Conservation (phyloP, 2,113 vertebrate species). For the Gracilinanus agilis region DNA sequence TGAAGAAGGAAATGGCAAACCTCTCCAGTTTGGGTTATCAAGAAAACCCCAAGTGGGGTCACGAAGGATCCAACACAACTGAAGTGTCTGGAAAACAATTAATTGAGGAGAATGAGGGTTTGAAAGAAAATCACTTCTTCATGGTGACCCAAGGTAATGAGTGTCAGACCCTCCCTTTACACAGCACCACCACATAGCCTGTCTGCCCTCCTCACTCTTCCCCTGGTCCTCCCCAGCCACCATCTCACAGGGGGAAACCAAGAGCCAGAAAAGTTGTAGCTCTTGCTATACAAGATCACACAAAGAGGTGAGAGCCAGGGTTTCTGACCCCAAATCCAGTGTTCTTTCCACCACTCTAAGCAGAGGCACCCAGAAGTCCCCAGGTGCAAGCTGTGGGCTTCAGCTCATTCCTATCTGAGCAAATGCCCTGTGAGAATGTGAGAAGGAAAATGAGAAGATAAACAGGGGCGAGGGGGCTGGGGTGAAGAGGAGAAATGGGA, state of each 20-base stretch:
- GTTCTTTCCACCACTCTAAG: background rate
- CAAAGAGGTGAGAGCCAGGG: background rate
- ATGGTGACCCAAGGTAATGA: rapidly evolving
- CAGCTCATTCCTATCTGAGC: background rate
- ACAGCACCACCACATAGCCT: background rate
- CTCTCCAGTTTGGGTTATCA: background rate
- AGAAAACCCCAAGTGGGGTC: background rate
- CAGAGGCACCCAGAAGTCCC: background rate
- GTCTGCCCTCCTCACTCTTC: rapidly evolving
- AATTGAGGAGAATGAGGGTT: background rate
- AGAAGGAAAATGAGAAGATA: background rate
- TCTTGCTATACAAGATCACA: background rate
- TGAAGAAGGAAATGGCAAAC: background rate
- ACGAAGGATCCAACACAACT: background rate
- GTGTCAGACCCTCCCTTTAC: background rate
- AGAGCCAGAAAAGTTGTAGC: background rate
- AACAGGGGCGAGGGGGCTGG: background rate
- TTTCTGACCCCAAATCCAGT: background rate
- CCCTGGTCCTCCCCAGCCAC: background rate
- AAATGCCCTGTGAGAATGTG: background rate
- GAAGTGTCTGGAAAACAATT: background rate
- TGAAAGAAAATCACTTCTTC: background rate
- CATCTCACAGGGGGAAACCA: background rate
- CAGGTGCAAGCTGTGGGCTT: background rate
- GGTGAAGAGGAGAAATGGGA: background rate